Percentiles rank a stretch among this genome's conserved stretches.
Evolutionary conservation across 2,888 invertebrate species (phyloP).

Genomic region (Lissocephala sabroskyi): DNA sequence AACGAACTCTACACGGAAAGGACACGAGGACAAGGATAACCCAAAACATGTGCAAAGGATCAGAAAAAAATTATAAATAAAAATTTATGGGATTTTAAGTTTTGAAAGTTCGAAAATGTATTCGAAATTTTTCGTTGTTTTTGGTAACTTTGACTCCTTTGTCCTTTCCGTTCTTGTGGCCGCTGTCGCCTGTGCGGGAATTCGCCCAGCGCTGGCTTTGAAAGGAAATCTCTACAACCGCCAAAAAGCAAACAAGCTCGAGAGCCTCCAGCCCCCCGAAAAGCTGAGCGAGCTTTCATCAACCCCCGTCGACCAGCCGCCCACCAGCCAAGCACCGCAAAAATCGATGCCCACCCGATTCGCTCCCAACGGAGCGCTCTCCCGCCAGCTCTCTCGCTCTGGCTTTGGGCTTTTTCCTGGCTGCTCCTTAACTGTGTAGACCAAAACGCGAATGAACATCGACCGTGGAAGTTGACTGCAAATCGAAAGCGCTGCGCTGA

Average conservation of each 20-base stretch:
- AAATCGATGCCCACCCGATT: conserved; percentile 53
- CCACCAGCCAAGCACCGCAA: conserved; percentile 28
- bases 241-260: conserved; percentile 16
- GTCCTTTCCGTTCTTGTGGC: too few species aligned
- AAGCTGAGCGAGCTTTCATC: conserved; percentile 30
- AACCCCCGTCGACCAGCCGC: conserved; percentile 1
- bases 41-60: conserved; percentile 43
- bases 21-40: neutral
- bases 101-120: neutral
- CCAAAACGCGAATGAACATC: conserved; percentile 72
- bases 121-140: too few species aligned
- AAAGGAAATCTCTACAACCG: neutral
- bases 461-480: conserved; percentile 71
- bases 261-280: conserved; percentile 3
- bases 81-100: too few species aligned
- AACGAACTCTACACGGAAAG: too few species aligned
- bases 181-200: too few species aligned
- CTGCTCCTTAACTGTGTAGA: conserved; percentile 56
- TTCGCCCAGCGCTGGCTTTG: too few species aligned
- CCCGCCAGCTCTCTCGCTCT: neutral
- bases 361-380: conserved; percentile 33
- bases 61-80: conserved; percentile 15
- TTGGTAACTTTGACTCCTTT: too few species aligned
- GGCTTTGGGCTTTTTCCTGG: conserved; percentile 55
- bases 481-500: conserved; percentile 62